phyloP scores from a whole-genome alignment of 2,888 invertebrate species.

The Hoplodrina blanda region DNA sequence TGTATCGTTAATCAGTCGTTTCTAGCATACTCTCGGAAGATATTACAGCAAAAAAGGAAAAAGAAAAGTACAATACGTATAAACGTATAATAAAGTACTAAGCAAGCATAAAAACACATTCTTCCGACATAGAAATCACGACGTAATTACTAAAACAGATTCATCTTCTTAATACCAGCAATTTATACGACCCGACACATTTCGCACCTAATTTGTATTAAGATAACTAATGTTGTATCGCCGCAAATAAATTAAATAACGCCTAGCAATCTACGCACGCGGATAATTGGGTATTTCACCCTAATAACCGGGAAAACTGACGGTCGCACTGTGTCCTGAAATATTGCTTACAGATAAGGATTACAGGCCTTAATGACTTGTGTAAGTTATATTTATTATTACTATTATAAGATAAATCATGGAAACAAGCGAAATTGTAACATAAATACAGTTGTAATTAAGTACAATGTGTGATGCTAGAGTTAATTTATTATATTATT shows the following conservation, averaged over 20 bases:
- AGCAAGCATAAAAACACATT: not conserved
- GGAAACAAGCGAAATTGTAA: not conserved
- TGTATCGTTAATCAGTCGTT: not conserved
- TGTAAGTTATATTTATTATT: constrained; percentile 9
- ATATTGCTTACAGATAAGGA: constrained; percentile 33
- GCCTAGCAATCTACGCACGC: constrained; percentile 30
- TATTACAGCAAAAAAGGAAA: too few relatives aligned
- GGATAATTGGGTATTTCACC: constrained; percentile 36
- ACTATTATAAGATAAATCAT: not conserved
- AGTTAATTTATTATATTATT: not conserved
- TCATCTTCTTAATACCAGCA: constrained; percentile 17
- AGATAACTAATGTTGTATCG: constrained; percentile 28
- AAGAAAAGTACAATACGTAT: too few relatives aligned
- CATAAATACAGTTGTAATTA: not conserved
- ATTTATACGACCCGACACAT: constrained; percentile 18
- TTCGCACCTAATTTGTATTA: constrained; percentile 43
- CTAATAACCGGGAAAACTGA: constrained; percentile 12
- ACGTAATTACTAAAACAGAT: constrained; percentile 13
- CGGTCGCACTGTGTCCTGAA: constrained; percentile 11
- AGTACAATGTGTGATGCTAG: not conserved
- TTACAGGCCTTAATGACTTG: constrained; percentile 1
- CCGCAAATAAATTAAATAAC: constrained; percentile 50
- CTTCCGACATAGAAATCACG: not conserved
- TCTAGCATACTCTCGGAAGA: not conserved
- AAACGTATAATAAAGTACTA: too few relatives aligned